Base-by-base conservation (phyloP, 2,113 vertebrate species). In the Tinamus guttatus region DNA sequence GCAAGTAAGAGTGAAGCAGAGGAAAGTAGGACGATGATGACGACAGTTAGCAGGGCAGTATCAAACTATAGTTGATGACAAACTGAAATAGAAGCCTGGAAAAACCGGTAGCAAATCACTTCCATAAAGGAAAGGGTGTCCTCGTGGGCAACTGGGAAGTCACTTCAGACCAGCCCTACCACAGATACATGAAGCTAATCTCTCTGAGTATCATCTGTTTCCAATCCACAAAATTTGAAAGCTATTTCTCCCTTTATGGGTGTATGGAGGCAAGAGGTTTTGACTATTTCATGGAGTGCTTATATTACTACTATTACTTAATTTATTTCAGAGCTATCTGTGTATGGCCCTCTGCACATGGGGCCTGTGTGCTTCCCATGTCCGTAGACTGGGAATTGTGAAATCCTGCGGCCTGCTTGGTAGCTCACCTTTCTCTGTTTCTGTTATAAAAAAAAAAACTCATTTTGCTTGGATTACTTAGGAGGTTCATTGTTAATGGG, bases 301-400 rank as follows among this genome's bases (percentile, higher is more conserved):
- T 24, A 34, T 30, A 19, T 54, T 69, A 32, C 34, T 27, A 27
- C 15, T 30, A 54, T 13, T 38, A 41, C 3, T 47, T 41, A 24
- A 27, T 38, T 64, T 76, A 71, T 81, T 89, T 64, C 34, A 30
- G 60, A 75, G 56, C 5, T 78, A 52, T 16, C 25, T 24, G 15
- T 2, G 3, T 32, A 59, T 3, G 13, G 30, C 6, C 43, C 65
- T 17, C 11, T 81, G 32, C 36, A 5, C 40, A 24, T n/a, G 43
- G 2, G 8, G 40, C 17, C 16, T 28, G 18, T 5, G 3, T 0
- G 0, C 27, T 65, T n/a, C 10, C 5, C 11, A 1, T 22, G 81
- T 74, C 13, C n/a, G 43, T 18, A 40, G 34, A 15, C 1, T 18
- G 32, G 25, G 19, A 79, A 43, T 1, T 20, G 28, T 17, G 19